Evolutionary conservation across 1,140 invertebrate species (phyloP).

Genomic region (Fragariocoptes setiger): DNA sequence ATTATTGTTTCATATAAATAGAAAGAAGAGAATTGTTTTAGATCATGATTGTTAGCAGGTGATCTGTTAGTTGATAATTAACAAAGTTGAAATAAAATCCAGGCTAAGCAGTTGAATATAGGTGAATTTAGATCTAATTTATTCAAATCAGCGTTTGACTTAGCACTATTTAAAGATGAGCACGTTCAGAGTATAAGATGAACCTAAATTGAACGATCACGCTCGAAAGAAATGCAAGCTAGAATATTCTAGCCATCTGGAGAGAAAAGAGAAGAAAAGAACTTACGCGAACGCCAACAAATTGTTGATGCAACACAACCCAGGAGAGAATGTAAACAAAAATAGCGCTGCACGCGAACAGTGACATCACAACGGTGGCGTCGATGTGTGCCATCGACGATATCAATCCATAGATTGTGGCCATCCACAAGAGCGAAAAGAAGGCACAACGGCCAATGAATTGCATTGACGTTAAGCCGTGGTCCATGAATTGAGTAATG

Average conservation of each 20-base stretch:
- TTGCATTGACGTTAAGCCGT: constrained; percentile 13
- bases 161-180: too few species aligned
- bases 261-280: neutral
- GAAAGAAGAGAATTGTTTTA: too few species aligned
- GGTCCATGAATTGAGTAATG: constrained; percentile 14
- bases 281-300: constrained; percentile 69
- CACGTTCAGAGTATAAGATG: too few species aligned
- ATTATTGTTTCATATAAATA: too few species aligned
- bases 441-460: constrained; percentile 32
- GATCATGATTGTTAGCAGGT: too few species aligned
- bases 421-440: constrained; percentile 61
- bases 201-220: too few species aligned
- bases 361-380: constrained; percentile 59
- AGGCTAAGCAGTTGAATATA: too few species aligned
- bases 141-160: too few species aligned
- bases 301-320: constrained; percentile 81
- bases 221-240: constrained; percentile 10
- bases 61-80: too few species aligned
- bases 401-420: constrained; percentile 70
- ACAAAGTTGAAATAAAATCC: too few species aligned
- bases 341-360: constrained; percentile 68
- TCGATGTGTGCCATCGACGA: constrained; percentile 45
- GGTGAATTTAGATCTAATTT: too few species aligned
- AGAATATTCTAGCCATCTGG: neutral
- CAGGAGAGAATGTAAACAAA: constrained; percentile 73